Base-by-base conservation (phyloP, 37 sponge, comb jelly and placozoan genomes). In the Hormiphora californensis region DNA sequence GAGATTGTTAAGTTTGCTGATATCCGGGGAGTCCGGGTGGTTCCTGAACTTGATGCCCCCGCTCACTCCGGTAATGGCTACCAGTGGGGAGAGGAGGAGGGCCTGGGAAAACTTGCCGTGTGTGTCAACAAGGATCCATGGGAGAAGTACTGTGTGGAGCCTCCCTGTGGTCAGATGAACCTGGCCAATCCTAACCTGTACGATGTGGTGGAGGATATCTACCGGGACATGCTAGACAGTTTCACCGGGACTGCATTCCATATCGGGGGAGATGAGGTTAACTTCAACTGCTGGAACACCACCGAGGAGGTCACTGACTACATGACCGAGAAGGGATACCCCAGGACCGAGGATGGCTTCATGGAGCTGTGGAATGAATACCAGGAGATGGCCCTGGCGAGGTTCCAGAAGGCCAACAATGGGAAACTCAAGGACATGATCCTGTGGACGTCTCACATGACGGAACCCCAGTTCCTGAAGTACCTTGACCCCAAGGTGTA, bases 121-220 rank as follows among this genome's bases (percentile, higher is more conserved):
- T 57, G 61, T 12, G 21, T 57, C 61, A 57, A 57, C 61, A 57
- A 15, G 22, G 61, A 57, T 12, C 61, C 61, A 23, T 57, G 61
- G 61, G 61, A 57, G 61, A 57, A 57, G 61, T 57, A 19, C 61
- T 57, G 61, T 57, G 61, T 57, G 22, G 61, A 57, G 22, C 61
- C 61, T 57, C 61, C 61, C 21, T 57, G 61, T 30, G 61, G 61
- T 19, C 61, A 57, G 61, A 57, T 57, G 61, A 57, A 57, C 61
- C 61, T 57, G 61, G 61, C 61, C 25, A 57, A 57, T 57, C 61
- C 61, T 57, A 57, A 57, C 61, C 25, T 57, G 61, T 57, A 57
- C 61, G 61, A 57, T 57, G 61, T 57, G 7, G 61, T 57, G 3
- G 61, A 57, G 61, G 61, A 57, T 15, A 57, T 57, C 25, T 57